phyloP scores from a whole-genome alignment of 1,140 invertebrate genomes.

The Drosophila kohkoa region DNA sequence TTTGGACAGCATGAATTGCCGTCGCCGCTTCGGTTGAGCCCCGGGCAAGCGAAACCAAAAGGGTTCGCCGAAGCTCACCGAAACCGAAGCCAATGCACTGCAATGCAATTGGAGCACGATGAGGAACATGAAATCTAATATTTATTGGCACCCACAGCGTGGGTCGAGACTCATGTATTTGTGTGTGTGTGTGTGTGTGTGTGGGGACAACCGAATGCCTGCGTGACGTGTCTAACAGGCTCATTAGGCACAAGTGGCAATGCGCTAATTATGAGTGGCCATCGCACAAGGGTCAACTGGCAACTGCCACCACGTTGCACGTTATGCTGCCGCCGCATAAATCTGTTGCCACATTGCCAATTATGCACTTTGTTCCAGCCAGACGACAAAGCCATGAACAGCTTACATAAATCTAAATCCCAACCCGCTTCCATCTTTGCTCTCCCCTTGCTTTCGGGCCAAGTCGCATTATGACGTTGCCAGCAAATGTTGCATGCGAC shows the following conservation, averaged over 20 bases:
- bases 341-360: conserved; percentile 72
- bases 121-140: conserved; percentile 58
- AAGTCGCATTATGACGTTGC: conserved; percentile 74
- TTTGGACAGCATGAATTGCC: conserved; percentile 76
- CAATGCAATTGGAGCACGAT: conserved; percentile 5
- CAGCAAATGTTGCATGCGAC: conserved; percentile 32
- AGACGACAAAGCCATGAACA: conserved; percentile 48
- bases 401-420: conserved; percentile 67
- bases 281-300: conserved; percentile 37
- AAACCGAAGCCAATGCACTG: conserved; percentile 39
- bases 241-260: conserved; percentile 82
- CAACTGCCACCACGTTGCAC: neutral
- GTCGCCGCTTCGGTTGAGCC: conserved; percentile 1
- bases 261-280: conserved; percentile 77
- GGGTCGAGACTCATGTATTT: neutral
- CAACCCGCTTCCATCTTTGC: neutral
- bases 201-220: neutral
- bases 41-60: conserved; percentile 8
- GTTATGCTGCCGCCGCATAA: conserved; percentile 51
- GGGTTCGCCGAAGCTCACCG: neutral
- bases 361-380: conserved; percentile 73
- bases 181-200: too few relatives aligned
- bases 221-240: conserved; percentile 74
- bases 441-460: conserved; percentile 17
- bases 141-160: conserved; percentile 67